Base-by-base conservation (phyloP, 1,140 invertebrate genomes). In the Drosophila seguyi region DNA sequence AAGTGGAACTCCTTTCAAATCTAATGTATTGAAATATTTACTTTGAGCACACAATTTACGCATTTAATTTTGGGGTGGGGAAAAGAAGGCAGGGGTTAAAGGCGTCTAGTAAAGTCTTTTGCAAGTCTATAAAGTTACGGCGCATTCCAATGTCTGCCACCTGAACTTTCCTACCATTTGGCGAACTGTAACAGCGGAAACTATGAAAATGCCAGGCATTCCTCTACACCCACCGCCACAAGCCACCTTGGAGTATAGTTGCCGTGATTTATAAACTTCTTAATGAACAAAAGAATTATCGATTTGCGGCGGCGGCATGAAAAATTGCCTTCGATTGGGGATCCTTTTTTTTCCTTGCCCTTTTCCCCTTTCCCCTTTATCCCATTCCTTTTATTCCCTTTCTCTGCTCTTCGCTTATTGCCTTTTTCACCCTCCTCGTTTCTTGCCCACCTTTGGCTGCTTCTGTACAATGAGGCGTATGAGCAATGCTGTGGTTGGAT, bases 201-300 rank as follows among this genome's bases (percentile, higher is more conserved):
- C 73, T 75, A 75, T 75, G 72, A 75, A 75, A 75, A 72, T 72
- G 57, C 68, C 68, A 13, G 14, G 47, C 22, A 67, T 73, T 73
- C 68, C 45, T 36, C 27, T n/a, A 18, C 38, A 18, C 22, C 31
- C 53, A 13, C 25, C n/a, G n/a, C n/a, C n/a, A n/a, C n/a, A n/a
- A n/a, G n/a, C n/a, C 52, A 39, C 45, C 45, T 27, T 39, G 29
- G 41, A 27, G 45, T 47, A 27, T 72, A 72, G 68, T 75, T 59
- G 27, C 59, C 55, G 75, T 87, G 83, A 87, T 87, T 87, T 87
- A 87, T 87, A 78, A 88, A 87, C 83, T 88, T 79, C 83, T 87
- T 83, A 87, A 87, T 87, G 84, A 88, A 87, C 79, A 87, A 87
- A 88, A 80, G 84, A 87, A 87, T 83, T 88, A 87, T 87, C 83